phyloP scores from a whole-genome alignment of 2,888 invertebrate species.

The Cheilosia vulpina region DNA sequence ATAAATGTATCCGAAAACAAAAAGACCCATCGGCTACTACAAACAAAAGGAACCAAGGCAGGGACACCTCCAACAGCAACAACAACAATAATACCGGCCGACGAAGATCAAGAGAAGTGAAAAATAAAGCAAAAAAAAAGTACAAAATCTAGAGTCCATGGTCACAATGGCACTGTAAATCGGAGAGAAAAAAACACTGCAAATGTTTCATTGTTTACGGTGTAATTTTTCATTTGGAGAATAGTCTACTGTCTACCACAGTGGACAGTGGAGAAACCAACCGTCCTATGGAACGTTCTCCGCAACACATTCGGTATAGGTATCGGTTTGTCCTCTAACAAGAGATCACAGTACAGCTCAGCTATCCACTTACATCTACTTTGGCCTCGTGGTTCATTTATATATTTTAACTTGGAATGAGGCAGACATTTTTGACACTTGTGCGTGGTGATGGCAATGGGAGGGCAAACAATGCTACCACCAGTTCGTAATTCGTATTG shows the following conservation, averaged over 20 bases:
- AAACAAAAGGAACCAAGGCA: conserved; percentile 53
- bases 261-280: conserved; percentile 5
- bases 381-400: conserved; percentile 40
- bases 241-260: conserved; percentile 22
- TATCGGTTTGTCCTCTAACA: conserved; percentile 62
- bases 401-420: conserved; percentile 51
- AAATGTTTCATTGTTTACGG: conserved; percentile 67
- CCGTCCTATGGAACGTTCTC: conserved; percentile 26
- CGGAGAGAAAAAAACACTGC: conserved; percentile 14
- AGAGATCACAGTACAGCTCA: conserved; percentile 25
- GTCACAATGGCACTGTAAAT: conserved; percentile 51
- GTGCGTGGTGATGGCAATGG: conserved; percentile 21
- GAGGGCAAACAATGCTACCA: background rate
- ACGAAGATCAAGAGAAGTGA: conserved; percentile 11
- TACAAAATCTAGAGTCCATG: conserved; percentile 36
- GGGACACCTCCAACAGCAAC: conserved; percentile 18
- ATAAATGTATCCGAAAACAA: conserved; percentile 69
- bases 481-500: background rate
- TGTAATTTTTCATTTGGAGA: conserved; percentile 64
- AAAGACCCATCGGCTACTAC: conserved; percentile 58
- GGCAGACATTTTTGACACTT: conserved; percentile 59
- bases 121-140: background rate
- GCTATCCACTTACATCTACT: conserved; percentile 35
- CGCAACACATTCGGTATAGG: conserved; percentile 47
- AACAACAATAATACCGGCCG: background rate